Conservation (phyloP, 2,888 invertebrate species). For the Lobophora halterata region DNA sequence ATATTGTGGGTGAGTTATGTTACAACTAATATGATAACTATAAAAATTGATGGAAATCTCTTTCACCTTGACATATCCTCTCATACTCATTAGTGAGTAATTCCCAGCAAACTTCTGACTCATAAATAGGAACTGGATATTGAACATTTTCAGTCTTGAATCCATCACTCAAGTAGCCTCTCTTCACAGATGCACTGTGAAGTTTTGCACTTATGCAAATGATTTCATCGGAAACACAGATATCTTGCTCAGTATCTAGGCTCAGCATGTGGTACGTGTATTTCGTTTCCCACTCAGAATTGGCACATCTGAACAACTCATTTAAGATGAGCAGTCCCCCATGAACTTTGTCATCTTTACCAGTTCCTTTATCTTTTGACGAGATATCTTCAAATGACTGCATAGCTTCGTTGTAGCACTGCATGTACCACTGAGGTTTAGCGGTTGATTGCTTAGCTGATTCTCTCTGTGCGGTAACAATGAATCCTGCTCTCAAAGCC, state of each 20-base stretch:
- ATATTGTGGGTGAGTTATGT: background rate
- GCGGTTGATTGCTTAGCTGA: constrained; percentile 94
- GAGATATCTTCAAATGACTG: constrained; percentile 86
- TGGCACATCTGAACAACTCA: constrained; percentile 94
- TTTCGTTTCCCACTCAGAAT: constrained; percentile 91
- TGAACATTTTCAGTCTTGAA: constrained; percentile 76
- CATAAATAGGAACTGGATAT: constrained; percentile 84
- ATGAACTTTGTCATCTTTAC: constrained; percentile 94
- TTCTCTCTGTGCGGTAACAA: constrained; percentile 97
- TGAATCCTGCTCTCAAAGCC: constrained; percentile 95
- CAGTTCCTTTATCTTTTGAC: constrained; percentile 87
- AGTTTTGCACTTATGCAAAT: constrained; percentile 81
- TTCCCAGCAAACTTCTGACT: constrained; percentile 92
- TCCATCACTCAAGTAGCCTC: constrained; percentile 72
- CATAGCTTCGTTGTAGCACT: constrained; percentile 95
- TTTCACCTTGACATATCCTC: constrained; percentile 84
- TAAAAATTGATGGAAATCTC: background rate
- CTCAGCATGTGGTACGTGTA: constrained; percentile 87
- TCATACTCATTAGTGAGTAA: constrained; percentile 92
- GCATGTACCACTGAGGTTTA: constrained; percentile 94
- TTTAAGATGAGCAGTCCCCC: constrained; percentile 96
- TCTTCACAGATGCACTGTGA: constrained; percentile 81
- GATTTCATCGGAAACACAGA: constrained; percentile 76
- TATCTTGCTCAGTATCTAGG: constrained; percentile 69
- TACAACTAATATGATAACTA: background rate